Base-by-base conservation (phyloP, 2,113 vertebrate genomes). In the Dolichotis patagonum region DNA sequence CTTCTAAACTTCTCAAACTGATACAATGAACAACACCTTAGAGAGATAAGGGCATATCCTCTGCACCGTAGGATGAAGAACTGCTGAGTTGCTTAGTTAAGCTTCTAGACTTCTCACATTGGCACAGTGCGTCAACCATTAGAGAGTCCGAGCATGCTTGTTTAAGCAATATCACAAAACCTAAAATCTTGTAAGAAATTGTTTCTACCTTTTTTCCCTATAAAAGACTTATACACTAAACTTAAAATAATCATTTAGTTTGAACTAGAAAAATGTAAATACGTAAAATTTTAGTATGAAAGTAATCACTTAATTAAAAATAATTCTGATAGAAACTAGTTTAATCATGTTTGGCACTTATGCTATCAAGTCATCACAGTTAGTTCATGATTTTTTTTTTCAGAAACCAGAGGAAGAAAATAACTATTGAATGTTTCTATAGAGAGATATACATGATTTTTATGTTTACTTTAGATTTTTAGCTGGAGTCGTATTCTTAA, bases 181-280 rank as follows among this genome's bases (percentile, higher is more conserved):
- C 26, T 63, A 85, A 90, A 90, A 52, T 85, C 69, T 97, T 13
- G 8, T 83, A 91, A 86, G 28, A 88, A 93, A 88, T 83, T 91
- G 77, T 83, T 94, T 84, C 32, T 24, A 89, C 24, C 12, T 32
- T 85, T 92, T 82, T 17, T 91, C 22, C 22, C 4, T 82, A 0
- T 71, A 43, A 88, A 11, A 93, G 32, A 43, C 3, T 75, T 91
- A 62, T 9, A 49, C 56, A 41, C 22, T 90, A 41, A 30, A 78
- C 24, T 52, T 46, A 43, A 75, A 43, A 28, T 75, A 75, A 85
- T 41, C 28, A 30, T 78, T 94, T 95, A 56, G 32, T 81, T 11
- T 81, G 41, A 94, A 67, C 81, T 92, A 92, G n/a, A 90, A 63
- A 94, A 94, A 95, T 78, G 71, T 58, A 2, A 54, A 69, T 92